phyloP scores from a whole-genome alignment of 2,113 vertebrate species.

The Ophthalmolycus amberensis region DNA sequence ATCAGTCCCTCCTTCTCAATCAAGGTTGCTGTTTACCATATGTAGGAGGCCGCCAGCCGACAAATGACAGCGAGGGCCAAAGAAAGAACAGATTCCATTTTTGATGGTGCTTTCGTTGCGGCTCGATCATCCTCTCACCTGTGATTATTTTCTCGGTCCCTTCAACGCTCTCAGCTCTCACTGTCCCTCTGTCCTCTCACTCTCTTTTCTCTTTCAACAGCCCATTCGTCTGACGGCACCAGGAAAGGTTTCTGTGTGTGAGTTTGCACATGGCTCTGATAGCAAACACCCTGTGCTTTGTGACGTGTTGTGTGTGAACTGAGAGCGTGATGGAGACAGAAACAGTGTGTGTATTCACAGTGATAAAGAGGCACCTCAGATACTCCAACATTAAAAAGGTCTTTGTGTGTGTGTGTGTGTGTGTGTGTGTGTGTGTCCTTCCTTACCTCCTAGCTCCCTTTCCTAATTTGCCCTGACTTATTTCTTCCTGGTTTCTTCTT shows the following conservation, averaged over 20 bases:
- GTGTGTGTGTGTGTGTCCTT: neutral
- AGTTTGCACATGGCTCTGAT: constrained; percentile 35
- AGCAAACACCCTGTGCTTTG: constrained; percentile 17
- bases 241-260: neutral
- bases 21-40: constrained; percentile 57
- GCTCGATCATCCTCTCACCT: constrained; percentile 57
- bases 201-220: constrained; percentile 31
- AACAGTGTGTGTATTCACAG: constrained; percentile 9
- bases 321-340: constrained; percentile 28
- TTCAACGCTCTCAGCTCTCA: constrained; percentile 34
- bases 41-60: constrained; percentile 52
- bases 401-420: neutral
- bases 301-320: constrained; percentile 5
- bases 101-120: constrained; percentile 45
- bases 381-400: neutral
- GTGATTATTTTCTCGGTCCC: constrained; percentile 49
- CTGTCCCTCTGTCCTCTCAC: constrained; percentile 2
- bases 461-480: neutral
- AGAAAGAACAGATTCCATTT: constrained; percentile 43
- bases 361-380: constrained; percentile 25
- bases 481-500: neutral
- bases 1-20: constrained; percentile 39
- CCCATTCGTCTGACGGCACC: constrained; percentile 18
- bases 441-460: neutral
- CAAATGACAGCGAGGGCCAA: constrained; percentile 41